Evolutionary conservation across 2,797 vertebrate species (phyloP).

Genomic region (Champsocephalus esox): DNA sequence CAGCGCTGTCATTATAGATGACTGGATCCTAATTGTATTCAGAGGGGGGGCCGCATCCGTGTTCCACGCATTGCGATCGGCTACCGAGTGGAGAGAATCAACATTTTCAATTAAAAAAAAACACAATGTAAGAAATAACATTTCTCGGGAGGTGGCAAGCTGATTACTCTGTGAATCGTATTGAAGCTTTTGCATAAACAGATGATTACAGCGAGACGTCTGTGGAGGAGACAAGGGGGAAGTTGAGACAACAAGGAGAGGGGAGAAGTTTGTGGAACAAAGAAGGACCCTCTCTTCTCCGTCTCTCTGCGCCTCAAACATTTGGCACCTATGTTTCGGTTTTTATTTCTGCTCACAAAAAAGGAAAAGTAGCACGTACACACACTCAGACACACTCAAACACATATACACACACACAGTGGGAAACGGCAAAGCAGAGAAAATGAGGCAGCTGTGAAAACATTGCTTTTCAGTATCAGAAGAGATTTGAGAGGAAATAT

Average conservation of each 20-base stretch:
- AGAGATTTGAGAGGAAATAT: conserved; percentile 73
- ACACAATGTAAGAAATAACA: conserved; percentile 82
- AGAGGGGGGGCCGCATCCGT: conserved; percentile 61
- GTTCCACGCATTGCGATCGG: conserved; percentile 44
- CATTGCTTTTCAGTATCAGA: conserved; percentile 70
- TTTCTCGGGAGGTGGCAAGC: conserved; percentile 81
- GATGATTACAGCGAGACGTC: conserved; percentile 75
- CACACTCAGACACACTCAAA: conserved; percentile 1
- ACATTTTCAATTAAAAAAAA: conserved; percentile 87
- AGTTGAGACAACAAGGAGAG: conserved; percentile 20
- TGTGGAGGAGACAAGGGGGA: conserved; percentile 8
- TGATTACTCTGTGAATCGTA: conserved; percentile 79
- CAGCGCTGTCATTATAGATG: conserved; percentile 87
- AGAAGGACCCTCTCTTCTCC: conserved; percentile 25
- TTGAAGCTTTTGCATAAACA: conserved; percentile 72
- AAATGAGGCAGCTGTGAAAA: conserved; percentile 71
- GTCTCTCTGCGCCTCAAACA: conserved; percentile 48
- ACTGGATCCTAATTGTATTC: conserved; percentile 91
- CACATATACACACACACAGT: conserved; percentile 9
- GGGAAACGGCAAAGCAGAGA: conserved; percentile 43
- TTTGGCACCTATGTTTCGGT: conserved; percentile 54
- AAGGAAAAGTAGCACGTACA: conserved; percentile 15
- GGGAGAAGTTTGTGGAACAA: conserved; percentile 44
- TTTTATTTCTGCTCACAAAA: conserved; percentile 39
- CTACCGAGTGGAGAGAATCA: conserved; percentile 46